Base-by-base conservation (phyloP, 2,888 invertebrate species). In the Agrochola macilenta region DNA sequence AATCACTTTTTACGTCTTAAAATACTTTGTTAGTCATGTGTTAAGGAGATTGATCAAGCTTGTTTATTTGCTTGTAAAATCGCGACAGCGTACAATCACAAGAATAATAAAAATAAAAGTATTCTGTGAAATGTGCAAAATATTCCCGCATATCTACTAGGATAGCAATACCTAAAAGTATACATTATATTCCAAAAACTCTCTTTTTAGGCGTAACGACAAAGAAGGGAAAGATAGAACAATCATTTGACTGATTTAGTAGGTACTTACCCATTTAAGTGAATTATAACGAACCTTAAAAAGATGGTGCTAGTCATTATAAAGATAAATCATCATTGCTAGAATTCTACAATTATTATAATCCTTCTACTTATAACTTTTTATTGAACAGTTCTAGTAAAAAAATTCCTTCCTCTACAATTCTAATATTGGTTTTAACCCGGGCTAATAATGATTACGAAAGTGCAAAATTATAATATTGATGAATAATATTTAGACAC, bases 91-190 rank as follows among this genome's bases (percentile, higher is more conserved):
- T 57, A 46, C 17, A 65, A n/a, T 14, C 26, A 14, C 26, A 65
- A 26, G 5, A 39, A 17, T n/a, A 23, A 1, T 49, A 30, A 66
- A 39, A 52, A 26, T 11, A 46, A 26, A n/a, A 26, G 12, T 26
- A 43, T 30, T 30, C 14, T 14, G 30, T 49, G 14, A 68, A 69
- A 26, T n/a, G 58, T n/a, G 9, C 23, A 43, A 60, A 35, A 35
- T 73, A 60, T 70, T 39, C 52, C 69, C 46, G 69, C 66, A 66
- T 46, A 9, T n/a, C 46, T 79, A 83, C 75, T 68, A 83, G 75
- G 73, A 63, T 46, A 58, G 52, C 82, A 82, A 20, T 39, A 43
- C 5, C 12, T 64, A 54, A 4, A 60, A 30, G 54, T 39, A 35
- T 43, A 52, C 14, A 35, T 46, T 35, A 35, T 12, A n/a, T 66